phyloP scores from a whole-genome alignment of 2,113 vertebrate species.

The Syrmaticus mikado region DNA sequence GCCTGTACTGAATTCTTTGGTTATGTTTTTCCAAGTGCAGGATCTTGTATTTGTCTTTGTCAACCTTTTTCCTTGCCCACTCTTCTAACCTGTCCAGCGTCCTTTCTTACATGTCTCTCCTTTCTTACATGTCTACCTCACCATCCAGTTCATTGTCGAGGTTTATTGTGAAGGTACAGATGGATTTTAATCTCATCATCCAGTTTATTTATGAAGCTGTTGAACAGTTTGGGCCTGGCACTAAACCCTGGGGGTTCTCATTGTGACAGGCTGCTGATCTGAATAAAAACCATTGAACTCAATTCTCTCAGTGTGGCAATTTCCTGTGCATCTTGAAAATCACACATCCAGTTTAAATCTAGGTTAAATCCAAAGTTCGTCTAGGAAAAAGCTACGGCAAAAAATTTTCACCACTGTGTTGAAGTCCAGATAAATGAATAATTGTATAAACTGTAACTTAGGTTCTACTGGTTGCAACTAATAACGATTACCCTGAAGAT shows the following conservation, averaged over 20 bases:
- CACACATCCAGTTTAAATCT: not conserved
- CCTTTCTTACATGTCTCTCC: not conserved
- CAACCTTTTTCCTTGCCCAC: not conserved
- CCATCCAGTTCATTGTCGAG: not conserved
- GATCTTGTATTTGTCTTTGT: not conserved
- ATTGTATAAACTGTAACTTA: not conserved
- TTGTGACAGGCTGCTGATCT: not conserved
- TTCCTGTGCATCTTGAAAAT: not conserved
- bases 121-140: not conserved
- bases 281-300: not conserved
- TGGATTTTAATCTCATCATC: not conserved
- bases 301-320: not conserved
- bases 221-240: not conserved
- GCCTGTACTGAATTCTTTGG: not conserved
- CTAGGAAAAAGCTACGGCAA: too few species aligned
- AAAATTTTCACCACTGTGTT: too few species aligned
- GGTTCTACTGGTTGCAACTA: not conserved
- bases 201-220: not conserved
- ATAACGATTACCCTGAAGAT: not conserved
- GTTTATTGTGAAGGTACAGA: not conserved
- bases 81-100: not conserved
- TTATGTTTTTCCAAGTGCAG: not conserved
- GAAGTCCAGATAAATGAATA: not conserved
- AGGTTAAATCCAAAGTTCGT: too few species aligned
- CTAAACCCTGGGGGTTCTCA: not conserved